Percentiles rank a stretch among this genome's conserved stretches.
phyloP scores from a whole-genome alignment of 2,888 invertebrate genomes.

The Achlya flavicornis region DNA sequence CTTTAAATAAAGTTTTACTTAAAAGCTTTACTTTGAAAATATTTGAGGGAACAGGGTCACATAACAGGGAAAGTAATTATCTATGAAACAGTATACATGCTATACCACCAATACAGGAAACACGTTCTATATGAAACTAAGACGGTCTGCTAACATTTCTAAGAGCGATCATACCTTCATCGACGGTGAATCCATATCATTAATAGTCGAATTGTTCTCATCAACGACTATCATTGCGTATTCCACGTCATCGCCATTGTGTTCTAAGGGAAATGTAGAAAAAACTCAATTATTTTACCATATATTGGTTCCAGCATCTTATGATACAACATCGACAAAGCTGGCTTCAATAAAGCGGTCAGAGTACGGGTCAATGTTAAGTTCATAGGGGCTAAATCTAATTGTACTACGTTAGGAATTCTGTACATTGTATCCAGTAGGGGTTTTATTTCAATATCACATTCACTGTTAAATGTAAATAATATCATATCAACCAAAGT shows the following conservation, averaged over 20 bases:
- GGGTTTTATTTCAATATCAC: background rate
- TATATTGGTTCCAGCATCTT: slow-evolving; percentile 5
- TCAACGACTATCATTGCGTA: slow-evolving; percentile 96
- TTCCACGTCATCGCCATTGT: slow-evolving; percentile 90
- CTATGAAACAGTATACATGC: slow-evolving; percentile 11
- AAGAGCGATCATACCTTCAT: slow-evolving; percentile 87
- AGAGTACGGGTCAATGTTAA: slow-evolving; percentile 22
- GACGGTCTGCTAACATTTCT: slow-evolving; percentile 3
- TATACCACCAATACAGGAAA: slow-evolving; percentile 1
- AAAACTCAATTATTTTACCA: background rate
- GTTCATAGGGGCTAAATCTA: background rate
- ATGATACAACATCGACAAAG: slow-evolving; percentile 68
- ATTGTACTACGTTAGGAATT: background rate
- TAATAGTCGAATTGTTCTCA: slow-evolving; percentile 93
- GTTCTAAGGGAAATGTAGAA: slow-evolving; percentile 58
- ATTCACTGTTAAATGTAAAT: slow-evolving; percentile 14
- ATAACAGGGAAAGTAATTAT: slow-evolving; percentile 21
- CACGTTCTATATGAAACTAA: slow-evolving; percentile 16
- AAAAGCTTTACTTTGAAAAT: background rate
- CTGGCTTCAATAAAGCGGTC: slow-evolving; percentile 70
- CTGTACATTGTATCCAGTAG: background rate
- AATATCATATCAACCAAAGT: slow-evolving; percentile 7
- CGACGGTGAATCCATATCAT: slow-evolving; percentile 92
- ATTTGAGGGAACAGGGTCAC: background rate
- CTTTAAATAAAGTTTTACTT: background rate